Base-by-base conservation (phyloP, 53 echinoderm and acorn worm species). In the Mesocentrotus franciscanus region DNA sequence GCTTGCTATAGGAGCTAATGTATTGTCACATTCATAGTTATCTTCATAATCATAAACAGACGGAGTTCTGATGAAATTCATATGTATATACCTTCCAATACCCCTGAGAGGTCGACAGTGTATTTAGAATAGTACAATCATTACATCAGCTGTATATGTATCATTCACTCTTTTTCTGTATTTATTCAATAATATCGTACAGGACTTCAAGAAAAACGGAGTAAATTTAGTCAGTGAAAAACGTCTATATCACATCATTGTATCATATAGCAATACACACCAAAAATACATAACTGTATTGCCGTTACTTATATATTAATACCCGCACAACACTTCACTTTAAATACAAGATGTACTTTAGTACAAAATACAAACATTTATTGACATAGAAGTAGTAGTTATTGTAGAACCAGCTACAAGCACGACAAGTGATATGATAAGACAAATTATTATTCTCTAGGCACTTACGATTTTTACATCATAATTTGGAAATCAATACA, bases 321-420 rank as follows among this genome's bases (percentile, higher is more conserved):
- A 87, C 87, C 87, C 58, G 58, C 87, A 87, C 29, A 18, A 57
- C 11, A 85, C n/a, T 20, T 75, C 27, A 79, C 29, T 79, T 81
- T 39, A 39, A 33, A 2, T 49, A 84, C 84, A 87, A 87, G 29
- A 87, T 87, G 87, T 35, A 56, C 87, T 87, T 56, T n/a, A 13
- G 87, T 87, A 56, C n/a, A 58, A 75, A 75, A 87, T 57, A 87
- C 42, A 84, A 84, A 84, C 15, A 58, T 87, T 57, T 87, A 26
- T 26, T 20, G 34, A 78, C 15, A 49, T 18, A 20, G 20, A 84
- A 42, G 18, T 55, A 39, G 39, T 84, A 42, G 36, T 42, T 8
- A 39, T 84, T 49, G 87, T 87, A 87, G 87, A 87, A 27, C 87
- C 87, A 87, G 87, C 87, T 87, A 87, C 87, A 58, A 66, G 22